Evolutionary conservation across 2,888 invertebrate genomes (phyloP), one percentile per base, ranked within the genome.

Genomic region (Lepidochrysops patricia): DNA sequence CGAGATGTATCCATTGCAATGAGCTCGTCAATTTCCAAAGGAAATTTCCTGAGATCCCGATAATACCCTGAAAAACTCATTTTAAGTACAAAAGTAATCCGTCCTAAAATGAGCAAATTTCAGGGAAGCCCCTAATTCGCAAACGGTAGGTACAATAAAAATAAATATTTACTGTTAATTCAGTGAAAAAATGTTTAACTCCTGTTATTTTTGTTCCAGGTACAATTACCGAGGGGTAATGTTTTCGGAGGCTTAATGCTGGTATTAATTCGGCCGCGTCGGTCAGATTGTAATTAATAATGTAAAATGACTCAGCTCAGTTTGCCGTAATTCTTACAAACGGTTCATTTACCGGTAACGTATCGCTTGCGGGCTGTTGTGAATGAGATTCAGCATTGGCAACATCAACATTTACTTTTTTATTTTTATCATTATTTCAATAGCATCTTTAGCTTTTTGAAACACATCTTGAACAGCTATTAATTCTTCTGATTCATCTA

Each of bases 11-110:
- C 9, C 43, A 9, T 43, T 23, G 19, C 43, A 9, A 43, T 9
- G 43, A 43, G 19, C 43, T 43, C 43, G 23, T 19, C 43, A 43
- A 43, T 19, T 43, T 43, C 19, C 15, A 19, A 43, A 43, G 19
- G 19, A 43, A 43, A 43, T 43, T 43, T 43, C 19, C 23, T 19
- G 12, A 4, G 23, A 43, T 13, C 43, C 43, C 19, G 43, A 43
- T 43, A 43, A 43, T 43, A 23, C 43, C 43, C 43, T 7, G 43
- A 43, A 43, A 43, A 43, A 43, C 43, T 43, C 43, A 43, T 43
- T 43, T 37, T 19, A 43, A 43, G 23, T 12, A 15, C 19, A 43
- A 43, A 23, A 43, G 19, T 43, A 43, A 43, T 43, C 43, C 43
- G 43, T 43, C 23, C 43, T 9, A 43, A 43, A 43, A 43, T 23